Percentiles rank a stretch among this genome's conserved stretches.
phyloP scores from a whole-genome alignment of 2,888 invertebrate genomes.

The Agonopterix alstromeriana region DNA sequence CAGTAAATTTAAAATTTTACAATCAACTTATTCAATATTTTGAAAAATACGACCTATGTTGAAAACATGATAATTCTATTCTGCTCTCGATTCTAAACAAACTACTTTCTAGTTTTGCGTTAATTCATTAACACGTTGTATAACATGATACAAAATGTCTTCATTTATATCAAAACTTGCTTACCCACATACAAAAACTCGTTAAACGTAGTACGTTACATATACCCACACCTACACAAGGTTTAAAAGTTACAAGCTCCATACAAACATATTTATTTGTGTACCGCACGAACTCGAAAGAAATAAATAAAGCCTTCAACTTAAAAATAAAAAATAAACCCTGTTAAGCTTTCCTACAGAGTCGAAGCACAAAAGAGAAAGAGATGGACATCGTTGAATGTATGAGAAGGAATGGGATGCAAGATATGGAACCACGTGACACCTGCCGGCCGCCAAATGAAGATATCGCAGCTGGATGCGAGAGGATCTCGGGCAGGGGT shows the following conservation, averaged over 20 bases:
- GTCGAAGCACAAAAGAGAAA: conserved; percentile 47
- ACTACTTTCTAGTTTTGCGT: no score
- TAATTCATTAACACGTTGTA: no score
- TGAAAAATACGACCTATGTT: no score
- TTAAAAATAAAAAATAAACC: conserved; percentile 41
- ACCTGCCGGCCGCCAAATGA: conserved; percentile 75
- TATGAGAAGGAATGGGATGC: conserved; percentile 29
- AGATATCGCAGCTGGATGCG: conserved; percentile 75
- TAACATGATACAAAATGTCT: not conserved
- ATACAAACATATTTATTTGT: conserved; percentile 49
- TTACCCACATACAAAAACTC: not conserved
- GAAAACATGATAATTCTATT: no score
- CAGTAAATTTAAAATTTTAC: no score
- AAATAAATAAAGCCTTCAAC: conserved; percentile 65
- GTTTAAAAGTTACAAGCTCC: conserved; percentile 4
- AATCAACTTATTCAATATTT: no score
- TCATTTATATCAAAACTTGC: conserved; percentile 7
- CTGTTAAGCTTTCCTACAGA: conserved; percentile 55
- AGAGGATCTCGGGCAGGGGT: conserved; percentile 45
- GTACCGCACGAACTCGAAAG: conserved; percentile 49
- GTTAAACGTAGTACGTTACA: conserved; percentile 8
- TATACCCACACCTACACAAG: not conserved
- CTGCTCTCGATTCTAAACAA: no score
- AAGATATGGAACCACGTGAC: conserved; percentile 55
- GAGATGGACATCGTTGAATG: conserved; percentile 25